These are phyloP conservation scores for Gallinago jamesoni DNA, from an alignment of 2,113 vertebrate genomes.

Conservation along the genomic window DNA sequence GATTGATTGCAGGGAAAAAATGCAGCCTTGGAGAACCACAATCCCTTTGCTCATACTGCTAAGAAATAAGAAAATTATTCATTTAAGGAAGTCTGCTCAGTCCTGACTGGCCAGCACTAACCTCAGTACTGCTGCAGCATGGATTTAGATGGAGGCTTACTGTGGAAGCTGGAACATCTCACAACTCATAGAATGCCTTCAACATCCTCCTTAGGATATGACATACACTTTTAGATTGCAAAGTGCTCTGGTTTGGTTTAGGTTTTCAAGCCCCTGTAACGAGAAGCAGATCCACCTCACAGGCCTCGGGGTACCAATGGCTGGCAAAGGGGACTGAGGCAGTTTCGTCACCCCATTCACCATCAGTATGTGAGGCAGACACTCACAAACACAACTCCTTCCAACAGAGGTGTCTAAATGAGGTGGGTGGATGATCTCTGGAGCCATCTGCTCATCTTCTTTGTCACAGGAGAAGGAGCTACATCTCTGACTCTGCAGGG, in stretches of 20 bases:
- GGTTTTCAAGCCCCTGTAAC: neutral
- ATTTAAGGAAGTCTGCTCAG: neutral
- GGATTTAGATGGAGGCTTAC: neutral
- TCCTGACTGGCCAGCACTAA: neutral
- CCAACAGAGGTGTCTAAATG: neutral
- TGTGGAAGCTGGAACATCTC: neutral
- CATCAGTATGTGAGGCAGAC: neutral
- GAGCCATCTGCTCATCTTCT: neutral
- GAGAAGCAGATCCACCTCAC: neutral
- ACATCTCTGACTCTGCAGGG: neutral
- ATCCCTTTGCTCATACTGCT: neutral
- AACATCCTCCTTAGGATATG: neutral
- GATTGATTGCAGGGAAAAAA: neutral
- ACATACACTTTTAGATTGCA: neutral
- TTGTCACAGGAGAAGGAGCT: neutral
- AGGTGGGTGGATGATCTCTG: neutral
- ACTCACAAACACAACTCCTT: neutral
- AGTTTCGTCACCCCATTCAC: fast-evolving
- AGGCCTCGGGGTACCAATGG: neutral
- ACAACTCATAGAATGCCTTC: constrained; percentile 1
- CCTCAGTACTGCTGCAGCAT: neutral
- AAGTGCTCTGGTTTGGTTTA: neutral
- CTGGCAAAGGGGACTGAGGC: neutral
- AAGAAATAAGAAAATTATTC: neutral
- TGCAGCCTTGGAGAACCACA: neutral